phyloP scores from a whole-genome alignment of 1,140 invertebrate species.

The Teleopsis dalmanni region DNA sequence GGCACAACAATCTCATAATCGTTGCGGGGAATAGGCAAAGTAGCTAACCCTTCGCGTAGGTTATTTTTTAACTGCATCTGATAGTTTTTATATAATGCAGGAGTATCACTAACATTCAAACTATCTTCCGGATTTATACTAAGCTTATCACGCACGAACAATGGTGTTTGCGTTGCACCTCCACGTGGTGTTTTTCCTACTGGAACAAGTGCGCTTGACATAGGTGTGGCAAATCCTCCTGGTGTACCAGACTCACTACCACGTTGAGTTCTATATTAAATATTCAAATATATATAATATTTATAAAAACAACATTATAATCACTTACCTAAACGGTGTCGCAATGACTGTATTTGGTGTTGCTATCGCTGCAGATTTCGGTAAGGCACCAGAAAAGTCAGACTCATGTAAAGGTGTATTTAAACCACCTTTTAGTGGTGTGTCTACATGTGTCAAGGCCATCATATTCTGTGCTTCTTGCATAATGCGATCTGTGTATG shows the following conservation, averaged over 20 bases:
- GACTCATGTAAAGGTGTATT: conserved; percentile 88
- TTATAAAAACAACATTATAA: conserved; percentile 33
- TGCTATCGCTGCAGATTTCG: conserved; percentile 61
- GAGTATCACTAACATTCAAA: conserved; percentile 59
- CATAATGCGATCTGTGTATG: conserved; percentile 63
- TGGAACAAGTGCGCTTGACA: conserved; percentile 41
- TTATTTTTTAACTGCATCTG: conserved; percentile 67
- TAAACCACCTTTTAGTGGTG: conserved; percentile 90
- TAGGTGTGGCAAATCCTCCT: conserved; percentile 48
- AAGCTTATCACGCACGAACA: conserved; percentile 78
- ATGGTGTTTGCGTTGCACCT: conserved; percentile 30
- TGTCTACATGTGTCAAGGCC: conserved; percentile 95
- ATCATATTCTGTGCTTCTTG: conserved; percentile 98
- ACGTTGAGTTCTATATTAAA: conserved; percentile 33
- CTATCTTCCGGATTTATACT: conserved; percentile 89
- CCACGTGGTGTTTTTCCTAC: conserved; percentile 26
- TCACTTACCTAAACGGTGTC: conserved; percentile 69
- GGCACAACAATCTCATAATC: conserved; percentile 98
- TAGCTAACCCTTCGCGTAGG: conserved; percentile 62
- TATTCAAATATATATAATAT: neutral
- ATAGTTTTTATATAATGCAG: conserved; percentile 52
- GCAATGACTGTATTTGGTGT: conserved; percentile 94
- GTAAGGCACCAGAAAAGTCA: conserved; percentile 79
- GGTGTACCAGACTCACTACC: conserved; percentile 40
- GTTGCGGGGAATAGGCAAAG: conserved; percentile 85